phyloP scores from a whole-genome alignment of 2,797 vertebrate species.

The Rhabdophis nuchalis region DNA sequence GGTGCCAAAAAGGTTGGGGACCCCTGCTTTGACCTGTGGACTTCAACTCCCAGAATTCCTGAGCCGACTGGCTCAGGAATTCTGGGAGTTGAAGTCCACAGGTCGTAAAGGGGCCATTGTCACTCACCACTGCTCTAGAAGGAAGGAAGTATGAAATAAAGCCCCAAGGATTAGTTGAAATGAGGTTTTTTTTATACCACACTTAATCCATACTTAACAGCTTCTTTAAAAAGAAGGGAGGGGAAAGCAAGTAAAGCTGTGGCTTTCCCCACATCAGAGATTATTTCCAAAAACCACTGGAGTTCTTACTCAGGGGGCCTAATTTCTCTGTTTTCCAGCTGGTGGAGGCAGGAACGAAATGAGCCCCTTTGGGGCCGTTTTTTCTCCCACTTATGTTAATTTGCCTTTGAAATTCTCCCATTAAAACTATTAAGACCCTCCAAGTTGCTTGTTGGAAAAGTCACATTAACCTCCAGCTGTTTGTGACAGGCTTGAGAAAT shows the following conservation, averaged over 20 bases:
- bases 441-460: constrained; percentile 32
- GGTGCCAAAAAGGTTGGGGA: too few species aligned
- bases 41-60: too few species aligned
- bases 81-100: too few species aligned
- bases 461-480: constrained; percentile 46
- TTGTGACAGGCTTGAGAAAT: background rate
- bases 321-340: background rate
- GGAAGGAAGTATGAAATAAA: background rate
- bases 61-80: too few species aligned
- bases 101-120: too few species aligned
- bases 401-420: constrained; percentile 29
- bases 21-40: too few species aligned
- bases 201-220: background rate
- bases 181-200: too few species aligned
- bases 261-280: background rate
- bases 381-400: background rate
- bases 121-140: background rate
- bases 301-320: background rate
- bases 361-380: too few species aligned
- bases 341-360: background rate
- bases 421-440: constrained; percentile 31
- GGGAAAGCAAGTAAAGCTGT: background rate
- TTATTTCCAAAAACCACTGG: background rate
- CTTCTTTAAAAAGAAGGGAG: background rate
- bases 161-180: background rate